Evolutionary conservation across 2,113 vertebrate species (phyloP).

Genomic region (Prinia subflava): DNA sequence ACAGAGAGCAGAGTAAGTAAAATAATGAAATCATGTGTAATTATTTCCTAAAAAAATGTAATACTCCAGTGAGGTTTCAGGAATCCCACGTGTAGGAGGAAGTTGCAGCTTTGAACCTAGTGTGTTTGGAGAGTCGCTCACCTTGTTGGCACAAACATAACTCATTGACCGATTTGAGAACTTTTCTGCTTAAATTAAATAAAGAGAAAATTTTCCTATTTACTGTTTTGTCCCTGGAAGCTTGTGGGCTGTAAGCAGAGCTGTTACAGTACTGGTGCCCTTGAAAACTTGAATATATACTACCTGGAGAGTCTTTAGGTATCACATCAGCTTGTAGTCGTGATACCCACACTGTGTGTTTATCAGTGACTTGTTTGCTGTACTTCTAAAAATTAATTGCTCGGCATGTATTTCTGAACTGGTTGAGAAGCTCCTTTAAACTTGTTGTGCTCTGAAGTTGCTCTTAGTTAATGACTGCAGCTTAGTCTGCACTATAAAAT

Average conservation of each 20-base stretch:
- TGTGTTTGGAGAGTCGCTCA: neutral
- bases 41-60: slow-evolving; percentile 17
- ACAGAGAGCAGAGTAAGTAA: slow-evolving; percentile 8
- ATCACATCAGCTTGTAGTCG: neutral
- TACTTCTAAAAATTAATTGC: neutral
- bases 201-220: neutral
- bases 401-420: neutral
- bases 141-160: neutral
- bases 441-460: neutral
- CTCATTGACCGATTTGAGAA: neutral
- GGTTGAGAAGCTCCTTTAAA: neutral
- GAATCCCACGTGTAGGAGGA: neutral
- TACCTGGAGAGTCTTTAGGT: neutral
- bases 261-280: neutral
- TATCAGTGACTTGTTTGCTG: neutral
- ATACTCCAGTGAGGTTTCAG: neutral
- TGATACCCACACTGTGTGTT: neutral
- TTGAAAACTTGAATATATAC: neutral
- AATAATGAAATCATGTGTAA: neutral
- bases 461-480: slow-evolving; percentile 27
- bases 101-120: neutral
- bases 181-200: neutral
- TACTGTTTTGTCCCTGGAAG: neutral
- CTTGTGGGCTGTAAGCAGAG: neutral
- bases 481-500: slow-evolving; percentile 26